A percentile compares a stretch with the other conserved stretches of the same genome.
Evolutionary conservation across 2,888 invertebrate species (phyloP).

Genomic region (Epsilonema sp.): DNA sequence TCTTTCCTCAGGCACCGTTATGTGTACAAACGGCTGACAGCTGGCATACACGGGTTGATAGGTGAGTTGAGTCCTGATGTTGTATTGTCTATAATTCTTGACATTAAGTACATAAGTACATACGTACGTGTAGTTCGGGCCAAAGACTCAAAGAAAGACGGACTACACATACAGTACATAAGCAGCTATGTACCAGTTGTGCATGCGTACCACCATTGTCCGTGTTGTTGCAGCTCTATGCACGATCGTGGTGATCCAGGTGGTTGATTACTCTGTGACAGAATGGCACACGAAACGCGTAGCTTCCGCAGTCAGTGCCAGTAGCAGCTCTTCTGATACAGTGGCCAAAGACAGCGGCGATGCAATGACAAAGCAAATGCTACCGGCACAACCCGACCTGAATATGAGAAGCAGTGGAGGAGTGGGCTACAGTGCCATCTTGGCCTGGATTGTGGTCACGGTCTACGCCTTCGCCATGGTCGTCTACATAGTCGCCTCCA

Average conservation of each 20-base stretch:
- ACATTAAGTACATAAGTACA: too few species aligned
- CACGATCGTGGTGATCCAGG: constrained; percentile 59
- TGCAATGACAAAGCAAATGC: too few species aligned
- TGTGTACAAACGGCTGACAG: constrained; percentile 8
- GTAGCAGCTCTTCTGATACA: neutral
- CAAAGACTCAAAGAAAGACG: too few species aligned
- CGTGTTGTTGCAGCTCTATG: constrained; percentile 49
- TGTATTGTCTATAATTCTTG: too few species aligned
- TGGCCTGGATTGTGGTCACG: constrained; percentile 52
- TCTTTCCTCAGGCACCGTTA: constrained; percentile 7
- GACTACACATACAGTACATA: too few species aligned
- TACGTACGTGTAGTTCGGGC: too few species aligned
- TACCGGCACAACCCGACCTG: constrained; percentile 37
- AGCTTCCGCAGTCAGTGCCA: neutral
- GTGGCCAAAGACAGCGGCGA: too few species aligned
- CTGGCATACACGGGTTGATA: neutral
- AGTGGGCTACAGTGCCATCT: constrained; percentile 41
- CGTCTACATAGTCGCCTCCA: constrained; percentile 56
- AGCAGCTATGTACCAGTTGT: too few species aligned
- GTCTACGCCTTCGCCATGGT: constrained; percentile 47
- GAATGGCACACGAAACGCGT: constrained; percentile 41
- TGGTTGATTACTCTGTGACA: constrained; percentile 50
- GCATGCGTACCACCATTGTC: too few species aligned
- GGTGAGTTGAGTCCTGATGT: too few species aligned
- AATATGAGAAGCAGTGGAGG: too few species aligned